Conservation (phyloP, 2,113 vertebrate genomes). For the Junco hyemalis region DNA sequence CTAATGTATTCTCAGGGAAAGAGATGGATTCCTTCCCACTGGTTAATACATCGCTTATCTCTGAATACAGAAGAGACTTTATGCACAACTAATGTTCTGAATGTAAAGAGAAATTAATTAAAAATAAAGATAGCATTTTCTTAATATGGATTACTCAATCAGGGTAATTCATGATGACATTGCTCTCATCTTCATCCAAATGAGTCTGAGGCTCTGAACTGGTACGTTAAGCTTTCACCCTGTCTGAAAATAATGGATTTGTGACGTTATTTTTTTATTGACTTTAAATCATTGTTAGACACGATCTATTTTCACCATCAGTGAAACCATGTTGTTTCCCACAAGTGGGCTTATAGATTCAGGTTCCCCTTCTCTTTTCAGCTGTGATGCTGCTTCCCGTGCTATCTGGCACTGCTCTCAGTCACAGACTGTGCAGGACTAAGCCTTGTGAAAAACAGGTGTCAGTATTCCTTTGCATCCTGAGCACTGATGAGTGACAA, state of each 20-base stretch:
- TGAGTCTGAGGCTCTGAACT: background rate
- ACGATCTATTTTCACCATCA: background rate
- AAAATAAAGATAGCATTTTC: background rate
- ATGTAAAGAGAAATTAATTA: background rate
- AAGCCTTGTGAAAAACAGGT: background rate
- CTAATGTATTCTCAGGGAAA: background rate
- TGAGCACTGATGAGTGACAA: background rate
- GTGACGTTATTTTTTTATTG: background rate
- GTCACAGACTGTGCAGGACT: background rate
- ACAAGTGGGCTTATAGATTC: background rate
- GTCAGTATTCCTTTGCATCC: background rate
- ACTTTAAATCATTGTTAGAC: background rate
- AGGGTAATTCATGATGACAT: background rate
- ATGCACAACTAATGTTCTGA: background rate
- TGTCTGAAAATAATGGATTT: background rate
- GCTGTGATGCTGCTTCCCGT: no score
- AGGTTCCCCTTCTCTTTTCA: background rate
- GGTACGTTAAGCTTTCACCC: background rate
- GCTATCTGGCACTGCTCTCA: background rate
- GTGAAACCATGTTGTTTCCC: background rate
- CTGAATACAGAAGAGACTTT: background rate
- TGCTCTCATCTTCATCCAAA: background rate
- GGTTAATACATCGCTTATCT: background rate
- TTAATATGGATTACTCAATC: background rate
- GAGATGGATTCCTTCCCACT: background rate